phyloP scores from a whole-genome alignment of 2,797 vertebrate species.

The Spheniscus humboldti region DNA sequence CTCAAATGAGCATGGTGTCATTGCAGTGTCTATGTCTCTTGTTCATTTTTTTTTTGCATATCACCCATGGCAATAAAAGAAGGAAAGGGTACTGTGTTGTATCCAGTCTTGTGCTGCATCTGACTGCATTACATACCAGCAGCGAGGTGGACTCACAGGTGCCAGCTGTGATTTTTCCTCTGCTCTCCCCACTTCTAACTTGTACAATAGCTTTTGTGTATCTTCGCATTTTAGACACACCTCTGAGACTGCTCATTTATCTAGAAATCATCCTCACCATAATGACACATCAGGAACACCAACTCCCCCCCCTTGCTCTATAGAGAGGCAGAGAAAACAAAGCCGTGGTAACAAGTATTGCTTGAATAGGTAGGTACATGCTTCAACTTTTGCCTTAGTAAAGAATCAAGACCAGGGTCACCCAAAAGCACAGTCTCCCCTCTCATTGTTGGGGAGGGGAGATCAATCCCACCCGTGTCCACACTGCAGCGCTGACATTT shows the following conservation, averaged over 20 bases:
- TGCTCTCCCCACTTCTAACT: background rate
- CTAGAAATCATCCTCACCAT: background rate
- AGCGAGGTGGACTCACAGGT: rapidly evolving
- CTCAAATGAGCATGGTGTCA: background rate
- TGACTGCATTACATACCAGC: background rate
- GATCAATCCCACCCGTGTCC: background rate
- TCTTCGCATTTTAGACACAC: background rate
- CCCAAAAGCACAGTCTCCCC: background rate
- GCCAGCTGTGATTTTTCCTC: background rate
- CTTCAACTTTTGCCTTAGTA: background rate
- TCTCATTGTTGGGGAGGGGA: background rate
- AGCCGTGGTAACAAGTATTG: background rate
- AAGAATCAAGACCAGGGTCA: background rate
- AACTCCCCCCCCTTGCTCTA: background rate
- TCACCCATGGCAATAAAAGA: background rate
- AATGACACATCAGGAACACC: background rate
- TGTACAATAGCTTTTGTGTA: background rate
- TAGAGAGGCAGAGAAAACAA: background rate
- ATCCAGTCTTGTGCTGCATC: background rate
- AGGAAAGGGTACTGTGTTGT: background rate
- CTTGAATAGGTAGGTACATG: background rate
- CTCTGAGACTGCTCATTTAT: background rate
- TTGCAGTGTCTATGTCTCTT: rapidly evolving
- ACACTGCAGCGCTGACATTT: background rate
- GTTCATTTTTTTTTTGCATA: background rate